Evolutionary conservation across 2,888 invertebrate genomes (phyloP).

Genomic region (Chrysina gloriosa): DNA sequence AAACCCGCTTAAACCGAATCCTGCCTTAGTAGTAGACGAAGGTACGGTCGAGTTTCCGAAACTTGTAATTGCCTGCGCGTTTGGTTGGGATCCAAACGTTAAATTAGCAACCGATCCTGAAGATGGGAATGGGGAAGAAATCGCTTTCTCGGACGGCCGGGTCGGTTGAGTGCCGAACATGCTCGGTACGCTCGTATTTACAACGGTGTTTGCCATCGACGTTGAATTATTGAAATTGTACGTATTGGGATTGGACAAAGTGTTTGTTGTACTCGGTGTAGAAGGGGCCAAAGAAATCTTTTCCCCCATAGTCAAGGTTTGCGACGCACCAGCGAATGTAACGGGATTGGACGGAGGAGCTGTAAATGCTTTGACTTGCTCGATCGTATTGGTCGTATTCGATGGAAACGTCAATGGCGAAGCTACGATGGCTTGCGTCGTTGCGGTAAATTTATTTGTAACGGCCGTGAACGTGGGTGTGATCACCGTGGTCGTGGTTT

Average conservation of each 20-base stretch:
- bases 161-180: constrained; percentile 13
- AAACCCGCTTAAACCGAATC: not conserved
- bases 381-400: constrained; percentile 26
- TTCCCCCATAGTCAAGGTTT: too few species aligned
- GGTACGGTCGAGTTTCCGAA: not conserved
- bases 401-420: constrained; percentile 17
- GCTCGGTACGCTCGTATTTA: not conserved
- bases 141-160: not conserved
- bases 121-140: not conserved
- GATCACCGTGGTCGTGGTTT: not conserved
- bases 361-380: too few species aligned
- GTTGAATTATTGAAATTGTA: too few species aligned
- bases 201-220: too few species aligned
- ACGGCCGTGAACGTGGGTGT: not conserved
- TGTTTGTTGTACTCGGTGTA: not conserved
- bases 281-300: too few species aligned
- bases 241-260: not conserved
- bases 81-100: not conserved
- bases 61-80: not conserved
- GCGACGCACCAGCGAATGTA: too few species aligned
- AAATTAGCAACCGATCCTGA: not conserved
- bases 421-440: not conserved
- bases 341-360: too few species aligned
- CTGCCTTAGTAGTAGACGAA: not conserved
- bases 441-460: not conserved